phyloP scores from a whole-genome alignment of 2,113 vertebrate species.

The Bos indicus region DNA sequence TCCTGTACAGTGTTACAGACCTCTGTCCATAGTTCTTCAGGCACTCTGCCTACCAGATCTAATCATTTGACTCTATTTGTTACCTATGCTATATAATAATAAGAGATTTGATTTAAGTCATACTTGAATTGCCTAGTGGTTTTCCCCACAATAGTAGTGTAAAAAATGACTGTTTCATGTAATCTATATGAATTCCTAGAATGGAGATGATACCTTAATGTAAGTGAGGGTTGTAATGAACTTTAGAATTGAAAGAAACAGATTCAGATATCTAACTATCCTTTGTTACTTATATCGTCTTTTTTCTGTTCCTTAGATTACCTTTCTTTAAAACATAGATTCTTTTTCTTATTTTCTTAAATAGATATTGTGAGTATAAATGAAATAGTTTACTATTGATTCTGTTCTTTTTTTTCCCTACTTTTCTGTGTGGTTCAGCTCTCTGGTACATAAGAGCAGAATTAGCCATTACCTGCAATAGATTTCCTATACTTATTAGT shows the following conservation, averaged over 20 bases:
- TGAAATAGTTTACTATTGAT: neutral
- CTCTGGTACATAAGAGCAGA: neutral
- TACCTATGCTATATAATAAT: neutral
- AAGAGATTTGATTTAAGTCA: neutral
- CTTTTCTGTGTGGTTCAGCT: neutral
- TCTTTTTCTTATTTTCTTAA: neutral
- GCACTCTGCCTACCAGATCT: neutral
- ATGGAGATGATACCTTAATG: neutral
- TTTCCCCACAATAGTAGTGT: neutral
- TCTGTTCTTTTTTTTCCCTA: neutral
- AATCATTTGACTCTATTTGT: neutral
- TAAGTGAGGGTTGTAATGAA: neutral
- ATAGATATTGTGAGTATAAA: neutral
- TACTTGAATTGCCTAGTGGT: neutral
- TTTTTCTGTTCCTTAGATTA: neutral
- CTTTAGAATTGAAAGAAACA: slow-evolving; percentile 6
- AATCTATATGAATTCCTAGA: neutral
- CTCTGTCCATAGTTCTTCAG: neutral
- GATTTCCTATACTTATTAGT: neutral
- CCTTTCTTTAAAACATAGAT: neutral
- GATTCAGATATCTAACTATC: neutral
- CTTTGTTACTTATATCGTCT: neutral
- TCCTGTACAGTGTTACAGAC: neutral
- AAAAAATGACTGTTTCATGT: neutral
- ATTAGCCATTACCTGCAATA: neutral